Evolutionary conservation across 2,113 vertebrate species (phyloP).

Genomic region (Tretioscincus oriximinensis): DNA sequence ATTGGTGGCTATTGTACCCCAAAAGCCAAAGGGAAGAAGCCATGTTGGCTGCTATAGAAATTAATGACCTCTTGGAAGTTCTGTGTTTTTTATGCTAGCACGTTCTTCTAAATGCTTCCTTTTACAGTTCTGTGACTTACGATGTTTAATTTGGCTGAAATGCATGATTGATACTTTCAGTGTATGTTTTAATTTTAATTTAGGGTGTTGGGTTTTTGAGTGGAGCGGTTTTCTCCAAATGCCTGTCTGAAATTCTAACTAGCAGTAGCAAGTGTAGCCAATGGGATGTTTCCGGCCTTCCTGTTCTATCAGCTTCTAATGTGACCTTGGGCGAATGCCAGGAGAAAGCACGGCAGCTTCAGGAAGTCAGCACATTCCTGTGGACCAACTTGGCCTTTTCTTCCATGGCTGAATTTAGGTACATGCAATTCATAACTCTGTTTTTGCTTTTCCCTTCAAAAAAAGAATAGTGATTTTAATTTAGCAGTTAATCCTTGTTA

Average conservation of each 20-base stretch:
- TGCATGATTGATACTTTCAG: neutral
- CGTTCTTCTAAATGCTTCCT: neutral
- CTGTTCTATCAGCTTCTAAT: conserved; percentile 80
- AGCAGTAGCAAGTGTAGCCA: conserved; percentile 68
- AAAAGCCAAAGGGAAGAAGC: too few species aligned
- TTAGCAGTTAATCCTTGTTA: neutral
- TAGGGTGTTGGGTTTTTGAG: conserved; percentile 89
- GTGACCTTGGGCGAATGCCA: conserved; percentile 88
- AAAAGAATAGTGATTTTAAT: too few species aligned
- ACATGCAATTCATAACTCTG: conserved; percentile 17
- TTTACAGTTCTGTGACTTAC: neutral
- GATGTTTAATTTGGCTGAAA: neutral
- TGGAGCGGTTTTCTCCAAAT: conserved; percentile 88
- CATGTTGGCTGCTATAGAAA: neutral
- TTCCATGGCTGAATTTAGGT: conserved; percentile 86
- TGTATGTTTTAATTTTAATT: conserved; percentile 57
- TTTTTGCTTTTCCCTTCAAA: too few species aligned
- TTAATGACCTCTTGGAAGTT: neutral
- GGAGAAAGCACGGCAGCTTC: conserved; percentile 86
- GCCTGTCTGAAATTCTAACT: conserved; percentile 87
- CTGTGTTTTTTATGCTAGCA: neutral
- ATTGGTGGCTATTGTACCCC: too few species aligned
- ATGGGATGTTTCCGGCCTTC: conserved; percentile 80
- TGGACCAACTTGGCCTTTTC: conserved; percentile 89
- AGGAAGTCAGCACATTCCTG: conserved; percentile 78